phyloP scores from a whole-genome alignment of 2,888 invertebrate species.

The Sialis lutaria region DNA sequence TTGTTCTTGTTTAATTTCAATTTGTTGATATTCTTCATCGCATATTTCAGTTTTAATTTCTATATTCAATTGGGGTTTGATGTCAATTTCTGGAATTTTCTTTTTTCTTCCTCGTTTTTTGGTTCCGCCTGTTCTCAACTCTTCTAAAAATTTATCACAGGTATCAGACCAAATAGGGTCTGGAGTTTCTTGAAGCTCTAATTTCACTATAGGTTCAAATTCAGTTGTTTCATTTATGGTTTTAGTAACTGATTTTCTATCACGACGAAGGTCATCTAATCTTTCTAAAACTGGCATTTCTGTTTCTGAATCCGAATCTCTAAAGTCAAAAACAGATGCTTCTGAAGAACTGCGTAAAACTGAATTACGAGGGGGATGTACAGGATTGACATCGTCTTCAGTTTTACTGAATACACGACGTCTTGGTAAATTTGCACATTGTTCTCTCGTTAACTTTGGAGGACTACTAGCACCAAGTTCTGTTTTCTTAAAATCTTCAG shows the following conservation, averaged over 20 bases:
- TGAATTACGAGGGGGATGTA: constrained; percentile 24
- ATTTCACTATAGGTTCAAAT: constrained; percentile 12
- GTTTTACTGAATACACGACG: constrained; percentile 39
- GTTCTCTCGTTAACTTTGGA: constrained; percentile 29
- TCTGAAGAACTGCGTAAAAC: constrained; percentile 39
- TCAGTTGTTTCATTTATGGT: constrained; percentile 22
- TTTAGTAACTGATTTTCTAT: constrained; percentile 38
- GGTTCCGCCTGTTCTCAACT: constrained; percentile 42
- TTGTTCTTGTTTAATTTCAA: constrained; percentile 6
- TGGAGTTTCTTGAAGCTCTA: constrained; percentile 21
- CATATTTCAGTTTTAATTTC: constrained; percentile 10
- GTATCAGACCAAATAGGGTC: constrained; percentile 46
- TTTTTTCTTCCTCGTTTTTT: constrained; percentile 37
- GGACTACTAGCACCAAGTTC: constrained; percentile 17
- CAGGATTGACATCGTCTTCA: constrained; percentile 26
- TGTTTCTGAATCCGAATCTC: constrained; percentile 42
- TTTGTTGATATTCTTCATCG: not conserved
- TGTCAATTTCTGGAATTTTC: constrained; percentile 16
- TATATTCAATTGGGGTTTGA: constrained; percentile 17
- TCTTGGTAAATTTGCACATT: constrained; percentile 23
- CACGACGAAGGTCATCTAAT: constrained; percentile 42
- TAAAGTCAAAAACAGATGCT: constrained; percentile 45
- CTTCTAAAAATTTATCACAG: constrained; percentile 65
- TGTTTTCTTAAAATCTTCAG: constrained; percentile 6
- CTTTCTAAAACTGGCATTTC: constrained; percentile 44